Evolutionary conservation across 2,113 vertebrate species (phyloP).

Genomic region (human): DNA sequence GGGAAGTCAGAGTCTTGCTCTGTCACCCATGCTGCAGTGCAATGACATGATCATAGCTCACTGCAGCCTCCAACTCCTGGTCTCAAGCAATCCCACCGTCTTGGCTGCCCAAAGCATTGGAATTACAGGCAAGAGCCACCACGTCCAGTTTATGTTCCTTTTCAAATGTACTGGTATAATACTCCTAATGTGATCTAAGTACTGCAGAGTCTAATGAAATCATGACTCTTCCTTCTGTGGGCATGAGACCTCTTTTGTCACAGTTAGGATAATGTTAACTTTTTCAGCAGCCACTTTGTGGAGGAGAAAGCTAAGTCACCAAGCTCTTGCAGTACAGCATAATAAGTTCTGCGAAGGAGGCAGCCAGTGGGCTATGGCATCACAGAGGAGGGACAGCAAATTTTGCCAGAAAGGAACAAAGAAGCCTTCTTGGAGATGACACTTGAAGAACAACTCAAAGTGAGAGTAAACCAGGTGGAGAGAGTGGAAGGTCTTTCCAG

Average conservation of each 20-base stretch:
- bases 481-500: not conserved
- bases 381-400: not conserved
- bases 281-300: not conserved
- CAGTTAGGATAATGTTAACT: not conserved
- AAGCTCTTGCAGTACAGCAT: not conserved
- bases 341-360: not conserved
- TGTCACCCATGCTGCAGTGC: no score
- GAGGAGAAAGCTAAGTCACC: not conserved
- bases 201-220: not conserved
- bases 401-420: not conserved
- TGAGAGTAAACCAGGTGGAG: not conserved
- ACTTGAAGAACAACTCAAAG: not conserved
- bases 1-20: no score
- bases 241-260: not conserved
- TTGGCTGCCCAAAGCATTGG: no score
- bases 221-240: not conserved
- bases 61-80: no score
- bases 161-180: not conserved
- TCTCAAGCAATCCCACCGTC: no score
- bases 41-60: no score
- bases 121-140: no score
- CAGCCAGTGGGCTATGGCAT: not conserved
- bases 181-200: not conserved
- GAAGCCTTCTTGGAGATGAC: not conserved
- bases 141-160: not conserved